Evolutionary conservation across 2,113 vertebrate genomes (phyloP).

Genomic region (Narcine bancroftii): DNA sequence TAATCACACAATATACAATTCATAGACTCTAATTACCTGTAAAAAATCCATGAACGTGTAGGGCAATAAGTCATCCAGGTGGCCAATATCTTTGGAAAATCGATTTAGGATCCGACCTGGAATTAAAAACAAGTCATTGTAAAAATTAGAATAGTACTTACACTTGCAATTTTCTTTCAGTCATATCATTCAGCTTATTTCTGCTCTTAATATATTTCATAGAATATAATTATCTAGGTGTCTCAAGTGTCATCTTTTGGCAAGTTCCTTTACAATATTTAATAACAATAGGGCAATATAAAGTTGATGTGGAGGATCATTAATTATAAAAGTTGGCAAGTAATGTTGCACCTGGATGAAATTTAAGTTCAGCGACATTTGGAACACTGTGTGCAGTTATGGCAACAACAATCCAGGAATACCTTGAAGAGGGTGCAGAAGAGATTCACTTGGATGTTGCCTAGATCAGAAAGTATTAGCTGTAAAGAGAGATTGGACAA

Average conservation of each 20-base stretch:
- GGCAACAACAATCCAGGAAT: too few species aligned
- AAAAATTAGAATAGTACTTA: neutral
- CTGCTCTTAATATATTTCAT: neutral
- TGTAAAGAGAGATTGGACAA: too few species aligned
- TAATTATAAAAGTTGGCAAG: neutral
- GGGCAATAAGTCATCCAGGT: constrained; percentile 83
- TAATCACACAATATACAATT: constrained; percentile 55
- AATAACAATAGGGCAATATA: neutral
- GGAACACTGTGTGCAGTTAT: too few species aligned
- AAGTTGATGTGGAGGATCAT: too few species aligned
- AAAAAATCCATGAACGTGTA: constrained; percentile 80
- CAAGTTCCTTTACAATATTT: neutral
- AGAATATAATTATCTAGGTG: neutral
- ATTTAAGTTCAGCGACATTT: too few species aligned
- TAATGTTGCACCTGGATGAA: too few species aligned
- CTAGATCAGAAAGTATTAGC: too few species aligned
- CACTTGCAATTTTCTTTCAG: neutral
- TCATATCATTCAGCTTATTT: neutral
- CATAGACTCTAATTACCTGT: constrained; percentile 63
- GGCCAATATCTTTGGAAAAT: constrained; percentile 88
- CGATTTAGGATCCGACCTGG: constrained; percentile 85
- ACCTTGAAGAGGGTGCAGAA: too few species aligned
- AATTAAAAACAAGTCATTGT: neutral
- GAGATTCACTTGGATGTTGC: too few species aligned
- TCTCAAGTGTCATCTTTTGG: neutral